Conservation (phyloP, 2,797 vertebrate genomes). For the Megaceryle alcyon region DNA sequence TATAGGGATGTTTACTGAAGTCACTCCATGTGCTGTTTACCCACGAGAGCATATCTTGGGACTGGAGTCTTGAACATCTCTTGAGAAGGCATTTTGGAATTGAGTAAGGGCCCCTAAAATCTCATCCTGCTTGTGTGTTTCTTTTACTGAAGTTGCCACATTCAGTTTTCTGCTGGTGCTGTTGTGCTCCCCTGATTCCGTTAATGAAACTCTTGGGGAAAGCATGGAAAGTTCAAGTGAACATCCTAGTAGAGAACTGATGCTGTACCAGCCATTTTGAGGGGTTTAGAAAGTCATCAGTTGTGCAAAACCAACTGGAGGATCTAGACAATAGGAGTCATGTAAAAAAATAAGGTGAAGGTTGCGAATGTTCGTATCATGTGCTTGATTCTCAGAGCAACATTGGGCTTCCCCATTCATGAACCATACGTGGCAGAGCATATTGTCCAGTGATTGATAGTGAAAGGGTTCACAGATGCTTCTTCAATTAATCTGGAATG, state of each 20-base stretch:
- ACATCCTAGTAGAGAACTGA: background rate
- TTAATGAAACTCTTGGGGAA: background rate
- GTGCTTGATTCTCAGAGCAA: background rate
- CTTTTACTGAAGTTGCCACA: background rate
- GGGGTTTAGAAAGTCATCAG: background rate
- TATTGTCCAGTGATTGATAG: conserved; percentile 47
- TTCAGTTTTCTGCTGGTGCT: background rate
- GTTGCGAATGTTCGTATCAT: background rate
- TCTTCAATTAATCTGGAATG: conserved; percentile 69
- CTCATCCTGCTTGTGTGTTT: background rate
- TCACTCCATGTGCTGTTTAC: background rate
- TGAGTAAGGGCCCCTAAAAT: background rate
- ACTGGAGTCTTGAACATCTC: background rate
- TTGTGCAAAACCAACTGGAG: background rate
- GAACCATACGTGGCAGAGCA: background rate
- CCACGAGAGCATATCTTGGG: background rate
- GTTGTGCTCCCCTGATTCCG: background rate
- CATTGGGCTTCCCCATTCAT: background rate
- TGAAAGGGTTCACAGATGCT: conserved; percentile 12
- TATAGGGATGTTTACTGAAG: background rate
- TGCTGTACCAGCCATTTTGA: background rate
- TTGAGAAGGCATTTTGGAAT: background rate
- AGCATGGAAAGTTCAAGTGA: background rate
- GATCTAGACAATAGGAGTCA: background rate
- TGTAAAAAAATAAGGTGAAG: background rate